Evolutionary conservation across 2,888 invertebrate genomes (phyloP).

Genomic region (Orthosia gothica): DNA sequence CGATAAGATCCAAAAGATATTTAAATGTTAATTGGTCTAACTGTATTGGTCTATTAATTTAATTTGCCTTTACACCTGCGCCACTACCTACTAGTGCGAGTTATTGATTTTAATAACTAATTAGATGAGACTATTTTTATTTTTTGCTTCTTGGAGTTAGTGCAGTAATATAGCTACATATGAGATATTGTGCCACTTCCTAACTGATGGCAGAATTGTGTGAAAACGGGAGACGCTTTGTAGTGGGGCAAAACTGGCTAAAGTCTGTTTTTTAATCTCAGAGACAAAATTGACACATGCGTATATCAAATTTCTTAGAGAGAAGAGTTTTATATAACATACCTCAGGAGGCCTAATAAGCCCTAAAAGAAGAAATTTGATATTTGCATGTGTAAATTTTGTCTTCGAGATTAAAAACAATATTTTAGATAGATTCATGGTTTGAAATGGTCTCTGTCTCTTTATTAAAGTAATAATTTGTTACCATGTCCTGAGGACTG

Average conservation of each 20-base stretch:
- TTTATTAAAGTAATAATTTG: background rate
- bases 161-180: background rate
- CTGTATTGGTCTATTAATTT: constrained; percentile 50
- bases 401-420: too few species aligned
- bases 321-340: too few species aligned
- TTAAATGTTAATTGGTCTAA: constrained; percentile 56
- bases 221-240: background rate
- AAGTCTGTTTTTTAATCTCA: too few species aligned
- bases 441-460: too few species aligned
- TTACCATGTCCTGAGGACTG: background rate
- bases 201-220: background rate
- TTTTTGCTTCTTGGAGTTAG: background rate
- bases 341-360: too few species aligned
- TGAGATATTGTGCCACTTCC: background rate
- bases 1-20: constrained; percentile 50
- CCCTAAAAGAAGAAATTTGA: too few species aligned
- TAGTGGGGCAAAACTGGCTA: background rate
- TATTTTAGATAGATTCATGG: background rate
- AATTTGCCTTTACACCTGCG: constrained; percentile 35
- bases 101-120: constrained; percentile 1
- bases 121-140: background rate
- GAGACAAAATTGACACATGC: too few species aligned
- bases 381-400: too few species aligned
- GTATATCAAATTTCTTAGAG: too few species aligned
- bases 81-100: constrained; percentile 9